Evolutionary conservation across 2,888 invertebrate species (phyloP), one percentile per base, ranked within the genome.

Genomic region (Busseola fusca): DNA sequence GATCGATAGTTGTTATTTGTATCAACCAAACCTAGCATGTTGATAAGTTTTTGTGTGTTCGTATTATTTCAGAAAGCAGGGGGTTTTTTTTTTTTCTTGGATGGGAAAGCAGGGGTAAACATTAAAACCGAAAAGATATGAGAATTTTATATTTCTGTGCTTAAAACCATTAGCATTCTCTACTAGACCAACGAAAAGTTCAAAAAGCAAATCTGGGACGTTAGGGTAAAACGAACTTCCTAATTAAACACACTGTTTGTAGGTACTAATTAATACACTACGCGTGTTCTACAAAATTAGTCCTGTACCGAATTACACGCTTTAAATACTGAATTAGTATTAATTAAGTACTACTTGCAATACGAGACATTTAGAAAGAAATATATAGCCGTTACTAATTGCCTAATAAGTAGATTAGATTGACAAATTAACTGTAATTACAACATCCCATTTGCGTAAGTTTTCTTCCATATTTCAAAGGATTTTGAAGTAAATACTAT

Each of bases 171-270:
- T 25, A 57, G 64, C 27, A 34, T 40, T 40, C 6, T 10, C 37
- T 18, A 45, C 42, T 50, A 45, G 58, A 72, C 42, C 52, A 73
- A 37, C 58, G 3, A 14, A 64, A 45, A 59, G 58, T 59, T 37
- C 18, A 9, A 58, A 50, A 62, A 50, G 6, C 14, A 45, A 52
- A 72, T n/a, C 64, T 64, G 73, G 58, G 18, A 58, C 42, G n/a
- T 52, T 18, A 50, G 27, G 27, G 58, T 45, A 27, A 50, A 18
- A 34, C 10, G 12, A 10, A 64, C n/a, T 40, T 6, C 64, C 58
- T 64, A 52, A 59, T 64, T 45, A 64, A 64, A 72, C 64, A 72
- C 5, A 34, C 4, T 10, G n/a, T 37, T 62, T 48, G 50, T 58
- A 34, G 42, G 25, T 58, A 45, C 42, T 27, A 58, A 58, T 34